A percentile compares a stretch with the other conserved stretches of the same genome.
phyloP scores from a whole-genome alignment of 2,797 vertebrate genomes.

The Sciaenops ocellatus region DNA sequence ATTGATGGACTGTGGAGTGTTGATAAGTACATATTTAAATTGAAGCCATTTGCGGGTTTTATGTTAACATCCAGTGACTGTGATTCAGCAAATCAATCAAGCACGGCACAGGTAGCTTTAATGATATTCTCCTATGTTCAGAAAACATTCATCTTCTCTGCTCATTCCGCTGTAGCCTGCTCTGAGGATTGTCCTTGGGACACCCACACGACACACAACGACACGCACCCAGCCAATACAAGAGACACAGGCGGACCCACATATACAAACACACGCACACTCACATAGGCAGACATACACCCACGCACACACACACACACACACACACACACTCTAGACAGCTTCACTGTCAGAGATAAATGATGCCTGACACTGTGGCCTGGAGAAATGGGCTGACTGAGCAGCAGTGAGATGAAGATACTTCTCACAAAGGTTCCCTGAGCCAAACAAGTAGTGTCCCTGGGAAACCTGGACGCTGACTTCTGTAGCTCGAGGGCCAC shows the following conservation, averaged over 20 bases:
- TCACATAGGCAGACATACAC: slow-evolving; percentile 13
- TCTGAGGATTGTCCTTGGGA: slow-evolving; percentile 68
- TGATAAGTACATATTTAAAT: slow-evolving; percentile 85
- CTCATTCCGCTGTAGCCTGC: slow-evolving; percentile 39
- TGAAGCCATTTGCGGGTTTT: slow-evolving; percentile 80
- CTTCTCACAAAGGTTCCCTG: slow-evolving; percentile 82
- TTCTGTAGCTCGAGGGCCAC: slow-evolving; percentile 77
- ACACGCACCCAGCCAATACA: slow-evolving; percentile 23
- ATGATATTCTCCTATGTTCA: slow-evolving; percentile 68
- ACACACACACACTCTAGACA: slow-evolving; percentile 62
- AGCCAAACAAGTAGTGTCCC: slow-evolving; percentile 83
- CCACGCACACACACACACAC: slow-evolving; percentile 22
- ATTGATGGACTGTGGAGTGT: slow-evolving; percentile 79
- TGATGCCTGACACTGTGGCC: slow-evolving; percentile 81
- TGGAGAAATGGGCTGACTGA: slow-evolving; percentile 77
- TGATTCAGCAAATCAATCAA: slow-evolving; percentile 81
- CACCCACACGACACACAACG: slow-evolving; percentile 50
- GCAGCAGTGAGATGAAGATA: slow-evolving; percentile 82
- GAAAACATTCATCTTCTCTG: slow-evolving; percentile 78
- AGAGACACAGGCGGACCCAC: slow-evolving; percentile 26
- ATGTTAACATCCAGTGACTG: slow-evolving; percentile 77
- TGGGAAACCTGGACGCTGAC: slow-evolving; percentile 75
- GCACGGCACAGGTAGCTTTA: slow-evolving; percentile 69
- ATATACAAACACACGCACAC: slow-evolving; percentile 32
- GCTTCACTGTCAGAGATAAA: slow-evolving; percentile 80